Percentiles rank a stretch among this genome's conserved stretches.
These are phyloP conservation scores for Elysia chlorotica DNA, from an alignment of 1,140 invertebrate genomes.

Conservation along the genomic window DNA sequence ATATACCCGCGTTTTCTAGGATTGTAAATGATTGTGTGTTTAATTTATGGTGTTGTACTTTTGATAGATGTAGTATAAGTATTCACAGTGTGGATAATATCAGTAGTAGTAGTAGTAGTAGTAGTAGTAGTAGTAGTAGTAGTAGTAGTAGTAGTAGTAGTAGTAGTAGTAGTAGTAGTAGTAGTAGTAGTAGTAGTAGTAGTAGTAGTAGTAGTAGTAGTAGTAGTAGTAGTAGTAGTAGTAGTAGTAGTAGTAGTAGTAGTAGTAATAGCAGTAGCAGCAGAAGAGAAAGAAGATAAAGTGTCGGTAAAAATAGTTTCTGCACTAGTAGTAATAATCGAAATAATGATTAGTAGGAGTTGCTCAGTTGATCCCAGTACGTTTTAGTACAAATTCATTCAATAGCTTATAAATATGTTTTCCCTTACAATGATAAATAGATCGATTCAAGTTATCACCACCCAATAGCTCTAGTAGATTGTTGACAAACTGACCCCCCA, in stretches of 20 bases:
- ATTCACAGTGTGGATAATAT: not conserved
- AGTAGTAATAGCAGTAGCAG: not conserved
- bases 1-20: no score
- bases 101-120: not conserved
- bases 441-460: not conserved
- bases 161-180: conserved; percentile 2
- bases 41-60: no score
- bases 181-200: conserved; percentile 9
- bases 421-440: not conserved
- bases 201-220: not conserved
- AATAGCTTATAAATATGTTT: not conserved
- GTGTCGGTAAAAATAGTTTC: not conserved
- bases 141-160: conserved; percentile 1
- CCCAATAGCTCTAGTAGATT: not conserved
- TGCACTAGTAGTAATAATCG: not conserved
- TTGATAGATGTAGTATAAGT: no score
- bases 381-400: not conserved
- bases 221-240: conserved; percentile 5
- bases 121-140: conserved; percentile 13
- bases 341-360: not conserved
- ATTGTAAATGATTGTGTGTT: no score
- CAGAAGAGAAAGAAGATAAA: not conserved
- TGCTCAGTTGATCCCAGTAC: not conserved
- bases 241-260: conserved; percentile 16
- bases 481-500: not conserved